phyloP scores from a whole-genome alignment of 2,113 vertebrate species.

The Telmatochromis sp. region DNA sequence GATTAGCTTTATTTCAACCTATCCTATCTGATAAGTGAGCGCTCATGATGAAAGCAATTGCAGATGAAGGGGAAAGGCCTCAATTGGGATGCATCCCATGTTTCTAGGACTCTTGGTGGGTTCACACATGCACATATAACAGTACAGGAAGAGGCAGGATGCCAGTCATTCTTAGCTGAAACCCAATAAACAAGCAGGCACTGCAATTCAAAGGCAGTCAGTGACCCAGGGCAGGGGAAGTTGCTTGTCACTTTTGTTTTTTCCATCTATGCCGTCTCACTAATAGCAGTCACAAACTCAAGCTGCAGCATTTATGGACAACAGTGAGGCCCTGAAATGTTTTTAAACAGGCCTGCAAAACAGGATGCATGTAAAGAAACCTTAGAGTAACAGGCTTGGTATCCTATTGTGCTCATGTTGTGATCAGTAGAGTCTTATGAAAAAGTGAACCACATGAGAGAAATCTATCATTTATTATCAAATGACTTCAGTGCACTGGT shows the following conservation, averaged over 20 bases:
- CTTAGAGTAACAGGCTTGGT: not conserved
- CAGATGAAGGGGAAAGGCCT: not conserved
- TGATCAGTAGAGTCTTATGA: not conserved
- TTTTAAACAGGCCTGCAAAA: not conserved
- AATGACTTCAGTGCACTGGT: not conserved
- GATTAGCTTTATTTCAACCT: not conserved
- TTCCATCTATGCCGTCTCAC: not conserved
- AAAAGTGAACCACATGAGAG: not conserved
- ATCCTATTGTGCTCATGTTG: not conserved
- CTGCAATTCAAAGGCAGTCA: not conserved
- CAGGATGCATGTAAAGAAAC: not conserved
- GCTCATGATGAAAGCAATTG: not conserved
- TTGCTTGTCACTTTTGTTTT: not conserved
- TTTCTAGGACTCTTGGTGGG: not conserved
- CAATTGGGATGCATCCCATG: not conserved
- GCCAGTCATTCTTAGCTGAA: not conserved
- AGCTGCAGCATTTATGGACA: not conserved
- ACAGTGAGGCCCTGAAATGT: not conserved
- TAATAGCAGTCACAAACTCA: not conserved
- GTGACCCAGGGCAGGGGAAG: not conserved
- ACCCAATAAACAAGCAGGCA: not conserved
- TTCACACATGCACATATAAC: constrained; percentile 13
- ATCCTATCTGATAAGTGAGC: not conserved
- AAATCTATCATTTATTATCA: not conserved
- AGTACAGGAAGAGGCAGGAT: constrained; percentile 1